Percentiles rank a stretch among this genome's conserved stretches.
These are phyloP conservation scores for Thalassaphorura encarpata DNA, from an alignment of 1,140 invertebrate genomes.

Conservation along the genomic window DNA sequence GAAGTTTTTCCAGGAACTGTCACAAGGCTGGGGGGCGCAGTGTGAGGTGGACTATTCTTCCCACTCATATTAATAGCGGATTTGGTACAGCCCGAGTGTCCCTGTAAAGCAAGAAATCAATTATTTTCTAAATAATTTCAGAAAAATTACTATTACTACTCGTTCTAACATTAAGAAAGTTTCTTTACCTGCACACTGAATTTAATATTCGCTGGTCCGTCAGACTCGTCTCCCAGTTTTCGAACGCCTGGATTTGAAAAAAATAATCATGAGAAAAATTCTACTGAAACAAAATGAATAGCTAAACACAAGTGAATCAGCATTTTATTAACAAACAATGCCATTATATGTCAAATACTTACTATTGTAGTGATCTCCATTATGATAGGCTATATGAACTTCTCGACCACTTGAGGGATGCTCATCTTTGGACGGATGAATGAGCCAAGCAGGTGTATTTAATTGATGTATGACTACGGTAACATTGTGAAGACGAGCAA, in stretches of 20 bases:
- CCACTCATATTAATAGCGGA: constrained; percentile 12
- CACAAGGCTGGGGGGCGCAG: constrained; percentile 4
- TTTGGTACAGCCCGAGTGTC: constrained; percentile 11
- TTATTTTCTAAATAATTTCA: too few relatives aligned
- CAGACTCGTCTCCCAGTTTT: constrained; percentile 25
- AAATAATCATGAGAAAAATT: constrained; percentile 1
- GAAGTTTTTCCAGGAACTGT: too few relatives aligned
- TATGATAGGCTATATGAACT: constrained; percentile 41
- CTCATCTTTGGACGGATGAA: constrained; percentile 32
- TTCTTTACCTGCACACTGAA: constrained; percentile 13
- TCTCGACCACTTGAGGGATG: constrained; percentile 14
- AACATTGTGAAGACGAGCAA: constrained; percentile 42
- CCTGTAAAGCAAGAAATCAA: too few relatives aligned
- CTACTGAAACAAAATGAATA: constrained; percentile 22
- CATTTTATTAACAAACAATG: constrained; percentile 39
- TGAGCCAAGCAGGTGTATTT: constrained; percentile 41
- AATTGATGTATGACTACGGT: constrained; percentile 47
- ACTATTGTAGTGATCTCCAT: constrained; percentile 37
- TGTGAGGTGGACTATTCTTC: constrained; percentile 17
- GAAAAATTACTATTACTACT: too few relatives aligned
- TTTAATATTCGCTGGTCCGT: constrained; percentile 26
- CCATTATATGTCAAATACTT: constrained; percentile 38
- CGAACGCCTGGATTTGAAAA: too few relatives aligned
- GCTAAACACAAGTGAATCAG: constrained; percentile 36
- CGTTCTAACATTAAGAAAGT: too few relatives aligned